Evolutionary conservation across 2,113 vertebrate genomes (phyloP).

Genomic region (Aplodontia rufa): DNA sequence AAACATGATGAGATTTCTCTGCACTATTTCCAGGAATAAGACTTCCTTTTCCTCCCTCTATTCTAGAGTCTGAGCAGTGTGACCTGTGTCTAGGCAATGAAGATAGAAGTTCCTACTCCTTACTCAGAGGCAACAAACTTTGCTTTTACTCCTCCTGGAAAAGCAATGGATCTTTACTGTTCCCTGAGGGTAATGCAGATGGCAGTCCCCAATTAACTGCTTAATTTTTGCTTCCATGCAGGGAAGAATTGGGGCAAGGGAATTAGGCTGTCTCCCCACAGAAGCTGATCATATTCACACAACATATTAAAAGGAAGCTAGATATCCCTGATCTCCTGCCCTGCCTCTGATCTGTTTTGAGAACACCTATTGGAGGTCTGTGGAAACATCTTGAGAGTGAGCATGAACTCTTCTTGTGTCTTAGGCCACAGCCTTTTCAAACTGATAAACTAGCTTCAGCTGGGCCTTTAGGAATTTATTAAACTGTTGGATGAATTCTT

Average conservation of each 20-base stretch:
- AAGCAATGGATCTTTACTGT: not conserved
- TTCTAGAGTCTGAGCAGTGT: not conserved
- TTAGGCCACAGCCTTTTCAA: not conserved
- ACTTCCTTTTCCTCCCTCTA: not conserved
- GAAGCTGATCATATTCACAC: not conserved
- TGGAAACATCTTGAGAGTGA: not conserved
- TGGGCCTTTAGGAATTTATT: not conserved
- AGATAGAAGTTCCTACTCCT: not conserved
- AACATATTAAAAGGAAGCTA: not conserved
- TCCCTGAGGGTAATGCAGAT: accelerated
- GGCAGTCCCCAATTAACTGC: not conserved
- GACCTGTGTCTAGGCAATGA: not conserved
- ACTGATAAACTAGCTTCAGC: not conserved
- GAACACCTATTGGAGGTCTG: not conserved
- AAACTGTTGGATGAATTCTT: not conserved
- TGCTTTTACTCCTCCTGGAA: not conserved
- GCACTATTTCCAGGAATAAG: not conserved
- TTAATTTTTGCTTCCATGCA: not conserved
- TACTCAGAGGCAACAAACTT: not conserved
- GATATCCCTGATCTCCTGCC: not conserved
- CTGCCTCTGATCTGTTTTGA: not conserved
- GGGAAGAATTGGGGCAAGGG: not conserved
- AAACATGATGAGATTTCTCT: not conserved
- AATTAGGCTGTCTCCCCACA: not conserved
- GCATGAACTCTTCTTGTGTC: not conserved